These are phyloP conservation scores for Aquatica leii DNA, from an alignment of 2,888 invertebrate genomes.

Conservation along the genomic window DNA sequence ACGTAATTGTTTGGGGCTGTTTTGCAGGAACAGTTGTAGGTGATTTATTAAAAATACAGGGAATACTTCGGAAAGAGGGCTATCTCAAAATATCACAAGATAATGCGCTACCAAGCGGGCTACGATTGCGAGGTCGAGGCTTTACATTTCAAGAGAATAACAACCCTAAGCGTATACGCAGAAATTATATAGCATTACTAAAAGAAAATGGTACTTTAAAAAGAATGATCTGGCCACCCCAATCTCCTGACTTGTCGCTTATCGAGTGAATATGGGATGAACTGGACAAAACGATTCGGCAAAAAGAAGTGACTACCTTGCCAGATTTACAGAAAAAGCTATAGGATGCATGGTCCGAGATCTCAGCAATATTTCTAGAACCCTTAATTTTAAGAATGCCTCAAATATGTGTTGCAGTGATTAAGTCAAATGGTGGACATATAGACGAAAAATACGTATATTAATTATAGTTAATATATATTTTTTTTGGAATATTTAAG, in stretches of 20 bases:
- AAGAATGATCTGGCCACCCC: neutral
- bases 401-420: neutral
- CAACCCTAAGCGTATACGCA: neutral
- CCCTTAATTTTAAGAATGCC: neutral
- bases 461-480: no score
- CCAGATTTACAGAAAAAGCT: neutral
- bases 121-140: no score
- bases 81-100: no score
- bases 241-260: neutral
- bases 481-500: no score
- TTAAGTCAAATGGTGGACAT: no score
- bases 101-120: no score
- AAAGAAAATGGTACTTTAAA: neutral
- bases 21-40: no score
- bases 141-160: neutral
- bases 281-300: neutral
- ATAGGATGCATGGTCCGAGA: neutral
- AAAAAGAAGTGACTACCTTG: neutral
- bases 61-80: no score
- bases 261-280: neutral
- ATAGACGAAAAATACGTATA: no score
- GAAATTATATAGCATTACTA: neutral
- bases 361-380: neutral
- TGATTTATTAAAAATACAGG: no score
- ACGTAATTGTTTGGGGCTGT: no score